Evolutionary conservation across 1,140 invertebrate species (phyloP), one percentile per base, ranked within the genome.

Genomic region (Protaetia brevitarsis): DNA sequence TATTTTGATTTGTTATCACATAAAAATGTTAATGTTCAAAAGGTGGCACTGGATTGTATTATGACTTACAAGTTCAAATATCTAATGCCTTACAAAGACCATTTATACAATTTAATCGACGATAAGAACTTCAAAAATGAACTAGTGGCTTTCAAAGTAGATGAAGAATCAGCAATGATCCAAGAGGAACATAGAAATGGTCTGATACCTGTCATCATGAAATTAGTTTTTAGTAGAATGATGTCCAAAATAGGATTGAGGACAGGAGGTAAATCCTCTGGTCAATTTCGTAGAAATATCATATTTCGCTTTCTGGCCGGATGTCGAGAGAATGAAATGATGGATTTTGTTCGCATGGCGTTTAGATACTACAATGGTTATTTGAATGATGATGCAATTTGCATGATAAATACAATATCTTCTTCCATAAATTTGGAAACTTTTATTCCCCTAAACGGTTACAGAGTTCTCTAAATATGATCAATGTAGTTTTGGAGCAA

Each of bases 221-320:
- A 93, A 74, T 89, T 97, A 65, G 80, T 96, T 1, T 96, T 93
- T 77, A 92, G 93, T 4, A 96, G 95, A 81, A 95, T 97, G 90
- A 83, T 87, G 27, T 83, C 85, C 21, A 93, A 89, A 74, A 86
- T 88, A 36, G 89, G 87, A 0, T 81, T 84, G 65, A 83, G 87
- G 66, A 87, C 87, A 0, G 84, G 87, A 0, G 92, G 93, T 13
- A 93, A 92, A 74, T 82, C 85, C 66, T 80, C 84, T 1, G 86
- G 86, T 13, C 85, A 89, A 66, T 74, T 85, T 31, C 81, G 91
- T 51, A 83, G 92, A 70, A 87, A 87, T 56, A 81, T 94, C 45
- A 87, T 97, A 11, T 82, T 97, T 58, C 84, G 92, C 62, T 96
- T 96, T 75, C 79, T 98, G 16, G 89, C 89, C 28, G 93, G 93